phyloP scores from a whole-genome alignment of 2,797 vertebrate genomes.

The Onychomys leucogaster region DNA sequence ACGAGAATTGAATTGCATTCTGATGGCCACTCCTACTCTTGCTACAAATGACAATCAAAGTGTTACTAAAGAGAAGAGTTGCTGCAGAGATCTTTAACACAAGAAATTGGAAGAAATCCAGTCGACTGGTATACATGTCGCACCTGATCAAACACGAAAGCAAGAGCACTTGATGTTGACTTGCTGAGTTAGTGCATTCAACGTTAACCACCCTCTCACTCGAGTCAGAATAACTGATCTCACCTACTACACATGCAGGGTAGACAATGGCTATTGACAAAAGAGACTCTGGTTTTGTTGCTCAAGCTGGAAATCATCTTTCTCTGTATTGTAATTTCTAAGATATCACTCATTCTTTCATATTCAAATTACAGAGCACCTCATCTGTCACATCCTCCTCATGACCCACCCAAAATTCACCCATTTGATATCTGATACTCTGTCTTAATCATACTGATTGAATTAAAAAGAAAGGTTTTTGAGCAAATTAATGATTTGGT shows the following conservation, averaged over 20 bases:
- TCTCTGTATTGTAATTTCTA: background rate
- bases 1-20: background rate
- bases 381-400: background rate
- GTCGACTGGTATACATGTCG: no score
- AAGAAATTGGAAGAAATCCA: background rate
- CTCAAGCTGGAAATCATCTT: background rate
- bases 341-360: slow-evolving; percentile 12
- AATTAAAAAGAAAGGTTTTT: background rate
- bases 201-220: background rate
- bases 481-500: background rate
- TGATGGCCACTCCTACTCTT: background rate
- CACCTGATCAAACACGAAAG: slow-evolving; percentile 22
- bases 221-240: background rate
- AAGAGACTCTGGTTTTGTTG: background rate
- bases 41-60: background rate
- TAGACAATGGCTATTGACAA: background rate
- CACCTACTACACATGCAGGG: background rate
- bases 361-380: background rate
- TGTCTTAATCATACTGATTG: background rate
- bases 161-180: background rate
- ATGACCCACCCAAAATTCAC: background rate
- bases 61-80: background rate
- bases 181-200: background rate
- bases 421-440: background rate
- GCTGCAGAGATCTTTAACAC: background rate